Evolutionary conservation across 2,888 invertebrate genomes (phyloP).

Genomic region (Dromius quadrimaculatus): DNA sequence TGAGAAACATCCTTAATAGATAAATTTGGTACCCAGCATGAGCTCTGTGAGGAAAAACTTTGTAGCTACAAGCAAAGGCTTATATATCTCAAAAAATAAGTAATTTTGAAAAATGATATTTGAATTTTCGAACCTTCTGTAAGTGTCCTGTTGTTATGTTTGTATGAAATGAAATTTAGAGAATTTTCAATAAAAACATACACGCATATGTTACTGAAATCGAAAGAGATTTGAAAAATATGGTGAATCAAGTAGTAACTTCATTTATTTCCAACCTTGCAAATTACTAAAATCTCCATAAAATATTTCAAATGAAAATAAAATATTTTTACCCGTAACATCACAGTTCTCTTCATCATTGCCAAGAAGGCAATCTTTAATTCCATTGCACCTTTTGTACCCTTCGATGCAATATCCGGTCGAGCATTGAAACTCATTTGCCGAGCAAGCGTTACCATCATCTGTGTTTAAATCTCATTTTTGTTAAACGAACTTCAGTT

Average conservation of each 20-base stretch:
- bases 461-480: constrained; percentile 47
- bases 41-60: too few relatives aligned
- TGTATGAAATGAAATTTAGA: too few relatives aligned
- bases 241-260: not conserved
- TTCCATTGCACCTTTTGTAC: constrained; percentile 68
- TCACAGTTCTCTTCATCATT: constrained; percentile 64
- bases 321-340: constrained; percentile 30
- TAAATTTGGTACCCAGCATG: too few relatives aligned
- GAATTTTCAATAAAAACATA: too few relatives aligned
- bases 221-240: not conserved
- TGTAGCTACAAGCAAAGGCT: too few relatives aligned
- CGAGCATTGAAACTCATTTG: constrained; percentile 71
- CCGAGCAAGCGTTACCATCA: constrained; percentile 57
- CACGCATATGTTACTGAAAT: too few relatives aligned
- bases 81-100: too few relatives aligned
- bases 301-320: not conserved
- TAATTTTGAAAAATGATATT: too few relatives aligned
- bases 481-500: constrained; percentile 31
- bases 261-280: not conserved
- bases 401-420: constrained; percentile 74
- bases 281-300: not conserved
- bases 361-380: constrained; percentile 65
- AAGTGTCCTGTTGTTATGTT: too few relatives aligned
- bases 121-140: too few relatives aligned
- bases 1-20: too few relatives aligned